Evolutionary conservation across 2,797 vertebrate species (phyloP), one percentile per base, ranked within the genome.

Genomic region (Gymnodraco acuticeps): DNA sequence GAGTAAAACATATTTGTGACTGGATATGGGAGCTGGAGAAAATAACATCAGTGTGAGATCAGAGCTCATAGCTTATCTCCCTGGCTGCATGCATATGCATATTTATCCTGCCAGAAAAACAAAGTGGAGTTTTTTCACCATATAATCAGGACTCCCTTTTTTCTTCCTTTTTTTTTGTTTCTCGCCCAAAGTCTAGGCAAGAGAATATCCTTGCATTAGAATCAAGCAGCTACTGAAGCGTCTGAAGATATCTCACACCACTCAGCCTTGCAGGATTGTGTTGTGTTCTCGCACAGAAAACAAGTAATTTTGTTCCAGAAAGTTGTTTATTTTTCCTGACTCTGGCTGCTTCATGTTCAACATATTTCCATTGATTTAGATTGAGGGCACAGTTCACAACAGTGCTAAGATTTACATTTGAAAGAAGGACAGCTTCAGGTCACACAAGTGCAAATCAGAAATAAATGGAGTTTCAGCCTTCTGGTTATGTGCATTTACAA

Each of bases 1-100:
- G 77, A 68, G 62, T 51, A 58, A 72, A 84, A 87, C 77, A 72
- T 68, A 85, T 89, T 81, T 89, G 77, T 81, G 75, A 82, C 69
- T 80, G 79, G 77, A 86, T 75, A 75, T 67, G 31, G 47, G 79
- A 82, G 63, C 63, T 47, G 56, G 48, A 77, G 56, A 82, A 72
- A 64, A 70, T 65, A 63, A 75, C 58, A 74, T 63, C 60, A 64
- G 73, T 81, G 19, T 70, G 42, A 69, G 54, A 86, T 82, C 64
- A 79, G 65, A 82, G 77, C 17, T 59, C 60, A n/a, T 19, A 75
- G 73, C 64, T 71, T 73, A 52, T 59, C 50, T 71, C 41, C 13
- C 48, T 66, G 11, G 38, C 52, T 77, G 68, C 12, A 62, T 70
- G 70, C 72, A 64, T 86, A 64, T 83, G 66, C 42, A 80, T 73